phyloP scores from a whole-genome alignment of 2,888 invertebrate genomes.

The Callosobruchus maculatus region DNA sequence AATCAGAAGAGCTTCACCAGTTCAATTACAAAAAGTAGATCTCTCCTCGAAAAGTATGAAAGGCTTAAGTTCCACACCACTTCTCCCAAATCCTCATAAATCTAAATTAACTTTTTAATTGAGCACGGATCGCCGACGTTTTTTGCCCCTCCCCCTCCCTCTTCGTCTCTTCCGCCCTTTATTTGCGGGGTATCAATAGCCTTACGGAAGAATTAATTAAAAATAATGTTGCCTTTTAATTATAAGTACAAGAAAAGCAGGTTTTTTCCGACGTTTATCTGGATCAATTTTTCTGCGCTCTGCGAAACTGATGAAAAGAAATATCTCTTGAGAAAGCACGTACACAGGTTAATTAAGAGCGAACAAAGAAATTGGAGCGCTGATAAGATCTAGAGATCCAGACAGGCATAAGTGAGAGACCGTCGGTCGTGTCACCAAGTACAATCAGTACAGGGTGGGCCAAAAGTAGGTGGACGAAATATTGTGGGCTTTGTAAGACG shows the following conservation, averaged over 20 bases:
- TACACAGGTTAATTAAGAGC: neutral
- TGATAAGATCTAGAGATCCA: neutral
- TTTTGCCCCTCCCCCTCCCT: neutral
- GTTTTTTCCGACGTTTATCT: slow-evolving; percentile 1
- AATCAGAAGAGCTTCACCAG: neutral
- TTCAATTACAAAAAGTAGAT: neutral
- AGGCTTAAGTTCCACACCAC: neutral
- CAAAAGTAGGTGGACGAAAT: no score
- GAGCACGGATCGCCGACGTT: slow-evolving; percentile 2
- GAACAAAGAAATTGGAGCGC: neutral
- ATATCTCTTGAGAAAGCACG: slow-evolving; percentile 1
- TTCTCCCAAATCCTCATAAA: slow-evolving; percentile 6
- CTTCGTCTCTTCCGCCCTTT: neutral
- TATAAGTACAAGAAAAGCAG: slow-evolving; percentile 7
- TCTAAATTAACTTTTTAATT: slow-evolving; percentile 12
- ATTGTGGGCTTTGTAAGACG: no score
- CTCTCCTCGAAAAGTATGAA: neutral
- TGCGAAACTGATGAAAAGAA: neutral
- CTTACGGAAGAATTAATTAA: slow-evolving; percentile 5
- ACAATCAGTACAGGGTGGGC: no score
- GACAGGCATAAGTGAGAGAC: neutral
- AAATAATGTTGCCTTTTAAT: slow-evolving; percentile 5
- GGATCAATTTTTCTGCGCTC: neutral
- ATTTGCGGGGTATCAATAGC: slow-evolving; percentile 8
- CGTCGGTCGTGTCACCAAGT: no score